These are phyloP conservation scores for Diorhabda elongata DNA, from an alignment of 1,140 invertebrate genomes.

Conservation along the genomic window DNA sequence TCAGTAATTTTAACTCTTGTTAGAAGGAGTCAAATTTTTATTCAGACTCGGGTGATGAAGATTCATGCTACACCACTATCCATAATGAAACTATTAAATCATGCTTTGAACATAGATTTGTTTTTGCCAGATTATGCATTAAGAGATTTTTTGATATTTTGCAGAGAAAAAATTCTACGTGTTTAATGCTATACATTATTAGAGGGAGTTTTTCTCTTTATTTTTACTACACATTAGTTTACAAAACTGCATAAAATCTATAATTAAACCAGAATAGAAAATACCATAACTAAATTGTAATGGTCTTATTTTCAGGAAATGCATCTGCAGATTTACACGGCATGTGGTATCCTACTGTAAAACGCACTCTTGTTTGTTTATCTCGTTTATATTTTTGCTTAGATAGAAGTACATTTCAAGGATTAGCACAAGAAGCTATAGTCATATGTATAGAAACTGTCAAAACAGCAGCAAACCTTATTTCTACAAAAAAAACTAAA, in stretches of 20 bases:
- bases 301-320: conserved; percentile 32
- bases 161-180: neutral
- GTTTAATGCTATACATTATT: too few species aligned
- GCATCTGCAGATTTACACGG: conserved; percentile 87
- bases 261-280: too few species aligned
- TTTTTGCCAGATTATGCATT: too few species aligned
- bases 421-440: conserved; percentile 92
- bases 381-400: conserved; percentile 94
- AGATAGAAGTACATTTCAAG: conserved; percentile 93
- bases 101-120: too few species aligned
- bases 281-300: neutral
- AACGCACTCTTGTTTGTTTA: conserved; percentile 89
- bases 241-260: too few species aligned
- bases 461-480: conserved; percentile 68
- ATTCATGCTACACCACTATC: too few species aligned
- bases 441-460: conserved; percentile 88
- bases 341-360: conserved; percentile 99
- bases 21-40: too few species aligned
- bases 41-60: too few species aligned
- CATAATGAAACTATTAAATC: too few species aligned
- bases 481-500: conserved; percentile 59
- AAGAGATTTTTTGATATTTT: too few species aligned
- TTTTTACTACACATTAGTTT: too few species aligned
- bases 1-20: neutral
- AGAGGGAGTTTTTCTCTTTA: too few species aligned